Conservation (phyloP, 64 coral and sea anemone genomes). For the Dendronephthya gigantea region DNA sequence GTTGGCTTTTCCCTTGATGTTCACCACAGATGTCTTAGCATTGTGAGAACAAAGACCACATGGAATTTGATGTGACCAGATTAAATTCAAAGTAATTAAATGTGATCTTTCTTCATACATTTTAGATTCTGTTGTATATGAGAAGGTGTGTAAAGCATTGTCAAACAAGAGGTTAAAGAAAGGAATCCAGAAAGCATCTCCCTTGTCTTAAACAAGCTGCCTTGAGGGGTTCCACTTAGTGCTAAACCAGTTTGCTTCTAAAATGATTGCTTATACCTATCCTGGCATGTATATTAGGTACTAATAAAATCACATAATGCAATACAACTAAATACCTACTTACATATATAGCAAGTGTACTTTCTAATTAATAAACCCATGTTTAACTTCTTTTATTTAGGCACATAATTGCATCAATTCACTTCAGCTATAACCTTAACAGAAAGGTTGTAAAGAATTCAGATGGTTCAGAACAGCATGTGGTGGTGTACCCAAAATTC, state of each 20-base stretch:
- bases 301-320: no score
- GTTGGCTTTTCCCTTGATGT: no score
- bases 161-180: neutral
- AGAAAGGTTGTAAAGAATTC: neutral
- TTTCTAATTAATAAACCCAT: neutral
- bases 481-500: neutral
- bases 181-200: slow-evolving; percentile 22
- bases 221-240: no score
- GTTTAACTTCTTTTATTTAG: neutral
- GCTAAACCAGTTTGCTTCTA: no score
- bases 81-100: no score
- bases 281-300: no score
- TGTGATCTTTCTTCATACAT: neutral
- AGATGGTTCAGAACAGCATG: neutral
- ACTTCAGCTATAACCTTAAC: neutral
- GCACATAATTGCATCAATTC: neutral
- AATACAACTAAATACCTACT: no score
- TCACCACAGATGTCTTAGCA: no score
- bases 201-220: no score
- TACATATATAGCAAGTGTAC: no score
- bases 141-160: slow-evolving; percentile 15
- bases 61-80: no score
- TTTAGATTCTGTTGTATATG: slow-evolving; percentile 38
- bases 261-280: neutral
- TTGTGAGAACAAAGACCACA: no score